phyloP scores from a whole-genome alignment of 2,113 vertebrate genomes.

The Gadus macrocephalus region DNA sequence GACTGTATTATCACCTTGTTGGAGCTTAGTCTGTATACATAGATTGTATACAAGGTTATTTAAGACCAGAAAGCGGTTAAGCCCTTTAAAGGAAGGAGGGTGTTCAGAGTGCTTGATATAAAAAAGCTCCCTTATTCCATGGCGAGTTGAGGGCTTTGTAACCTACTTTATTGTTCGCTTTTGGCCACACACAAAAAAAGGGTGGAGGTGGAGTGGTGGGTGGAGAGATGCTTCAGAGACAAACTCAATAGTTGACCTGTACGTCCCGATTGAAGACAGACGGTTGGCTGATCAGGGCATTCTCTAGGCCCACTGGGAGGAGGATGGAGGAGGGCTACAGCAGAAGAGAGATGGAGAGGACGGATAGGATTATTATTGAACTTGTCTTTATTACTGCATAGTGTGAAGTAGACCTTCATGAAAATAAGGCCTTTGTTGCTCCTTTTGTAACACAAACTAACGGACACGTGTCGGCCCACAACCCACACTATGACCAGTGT shows the following conservation, averaged over 20 bases:
- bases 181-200: constrained; percentile 36
- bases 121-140: constrained; percentile 52
- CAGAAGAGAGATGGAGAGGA: too few species aligned
- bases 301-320: background rate
- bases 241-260: constrained; percentile 58
- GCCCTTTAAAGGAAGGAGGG: constrained; percentile 43
- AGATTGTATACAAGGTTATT: constrained; percentile 57
- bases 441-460: too few species aligned
- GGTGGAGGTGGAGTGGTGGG: constrained; percentile 8
- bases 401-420: too few species aligned
- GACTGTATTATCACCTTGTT: constrained; percentile 58
- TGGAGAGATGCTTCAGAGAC: constrained; percentile 50
- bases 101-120: constrained; percentile 50
- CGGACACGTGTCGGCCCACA: too few species aligned
- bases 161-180: constrained; percentile 54
- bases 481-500: too few species aligned
- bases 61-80: constrained; percentile 51
- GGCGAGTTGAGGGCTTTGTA: constrained; percentile 28
- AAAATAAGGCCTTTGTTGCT: too few species aligned
- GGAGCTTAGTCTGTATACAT: constrained; percentile 51
- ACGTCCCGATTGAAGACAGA: constrained; percentile 59
- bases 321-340: constrained; percentile 5
- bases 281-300: constrained; percentile 24
- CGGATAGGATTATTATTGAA: too few species aligned
- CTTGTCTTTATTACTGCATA: too few species aligned